These are phyloP conservation scores for Pantherophis alleghaniensis DNA, from an alignment of 2,797 vertebrate species.

Conservation along the genomic window DNA sequence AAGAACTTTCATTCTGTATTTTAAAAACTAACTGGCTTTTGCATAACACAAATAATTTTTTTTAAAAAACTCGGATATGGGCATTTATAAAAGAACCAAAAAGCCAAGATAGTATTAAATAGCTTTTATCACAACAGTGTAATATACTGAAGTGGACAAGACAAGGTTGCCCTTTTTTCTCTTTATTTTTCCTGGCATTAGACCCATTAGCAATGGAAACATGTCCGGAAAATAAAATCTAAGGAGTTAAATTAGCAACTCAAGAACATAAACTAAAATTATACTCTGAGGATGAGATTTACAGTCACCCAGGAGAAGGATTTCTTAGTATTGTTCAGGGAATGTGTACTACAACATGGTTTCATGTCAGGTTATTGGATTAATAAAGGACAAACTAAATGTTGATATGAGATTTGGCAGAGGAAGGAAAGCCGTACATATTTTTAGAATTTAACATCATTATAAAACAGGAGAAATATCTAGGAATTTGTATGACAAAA, in stretches of 20 bases:
- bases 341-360: neutral
- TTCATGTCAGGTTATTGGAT: neutral
- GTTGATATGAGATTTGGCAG: neutral
- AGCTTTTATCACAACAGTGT: neutral
- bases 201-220: neutral
- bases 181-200: neutral
- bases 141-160: neutral
- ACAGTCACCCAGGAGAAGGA: neutral
- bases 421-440: neutral
- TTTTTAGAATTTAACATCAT: neutral
- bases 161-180: neutral
- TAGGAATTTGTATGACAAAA: neutral
- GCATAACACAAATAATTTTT: neutral
- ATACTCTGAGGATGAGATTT: neutral
- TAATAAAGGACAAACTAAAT: neutral
- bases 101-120: neutral
- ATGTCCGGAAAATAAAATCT: neutral
- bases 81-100: neutral
- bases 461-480: neutral
- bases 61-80: neutral
- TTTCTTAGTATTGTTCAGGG: neutral
- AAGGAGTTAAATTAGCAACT: neutral
- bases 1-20: conserved; percentile 11
- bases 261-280: neutral
- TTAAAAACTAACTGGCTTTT: neutral